These are phyloP conservation scores for Dendropsophus ebraccatus DNA, from an alignment of 2,113 vertebrate genomes.

Conservation along the genomic window DNA sequence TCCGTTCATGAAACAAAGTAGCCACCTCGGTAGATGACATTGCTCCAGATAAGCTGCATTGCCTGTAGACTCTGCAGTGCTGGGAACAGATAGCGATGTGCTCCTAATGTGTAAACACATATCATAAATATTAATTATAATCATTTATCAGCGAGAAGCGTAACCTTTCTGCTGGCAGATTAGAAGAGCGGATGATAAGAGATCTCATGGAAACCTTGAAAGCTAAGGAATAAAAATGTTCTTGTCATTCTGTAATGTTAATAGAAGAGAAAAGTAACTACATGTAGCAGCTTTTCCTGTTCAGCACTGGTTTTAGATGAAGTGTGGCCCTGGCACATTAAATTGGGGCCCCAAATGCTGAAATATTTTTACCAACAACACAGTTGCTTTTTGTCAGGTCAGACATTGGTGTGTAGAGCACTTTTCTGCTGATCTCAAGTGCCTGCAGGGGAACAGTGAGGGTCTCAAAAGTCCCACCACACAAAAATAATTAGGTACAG, in stretches of 20 bases:
- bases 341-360: no score
- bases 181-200: background rate
- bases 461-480: no score
- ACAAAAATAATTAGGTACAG: no score
- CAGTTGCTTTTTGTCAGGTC: no score
- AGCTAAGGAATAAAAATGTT: background rate
- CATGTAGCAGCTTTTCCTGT: background rate
- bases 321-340: no score
- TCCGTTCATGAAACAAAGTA: background rate
- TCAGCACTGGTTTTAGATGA: no score
- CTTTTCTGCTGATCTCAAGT: no score
- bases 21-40: background rate
- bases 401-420: no score
- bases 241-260: background rate
- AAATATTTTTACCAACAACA: no score
- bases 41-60: background rate
- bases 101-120: slow-evolving; percentile 30
- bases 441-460: no score
- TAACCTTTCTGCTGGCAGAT: background rate
- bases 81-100: background rate
- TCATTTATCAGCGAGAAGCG: slow-evolving; percentile 24
- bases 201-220: background rate
- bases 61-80: background rate
- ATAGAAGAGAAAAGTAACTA: background rate
- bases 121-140: slow-evolving; percentile 47